phyloP scores from a whole-genome alignment of 2,888 invertebrate species.

The Spisula solida region DNA sequence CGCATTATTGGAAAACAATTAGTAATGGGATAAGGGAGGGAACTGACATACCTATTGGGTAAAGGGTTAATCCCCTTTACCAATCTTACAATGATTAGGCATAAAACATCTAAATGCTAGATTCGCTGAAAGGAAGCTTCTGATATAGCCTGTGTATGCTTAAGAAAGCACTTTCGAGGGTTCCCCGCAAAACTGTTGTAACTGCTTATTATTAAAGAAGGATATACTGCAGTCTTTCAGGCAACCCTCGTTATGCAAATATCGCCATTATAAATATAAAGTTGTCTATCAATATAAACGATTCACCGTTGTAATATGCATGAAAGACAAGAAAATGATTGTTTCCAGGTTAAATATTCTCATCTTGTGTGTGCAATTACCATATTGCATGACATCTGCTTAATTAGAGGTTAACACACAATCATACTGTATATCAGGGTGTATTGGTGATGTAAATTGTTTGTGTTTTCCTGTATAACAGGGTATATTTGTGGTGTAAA shows the following conservation, averaged over 20 bases:
- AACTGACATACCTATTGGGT: too few species aligned
- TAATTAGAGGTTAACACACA: not conserved
- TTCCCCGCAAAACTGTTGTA: too few species aligned
- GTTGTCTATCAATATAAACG: not conserved
- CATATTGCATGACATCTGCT: not conserved
- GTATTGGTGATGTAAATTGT: too few species aligned
- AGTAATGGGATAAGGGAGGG: too few species aligned
- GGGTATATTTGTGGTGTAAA: too few species aligned
- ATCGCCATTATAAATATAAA: not conserved
- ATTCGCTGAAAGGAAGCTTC: not conserved
- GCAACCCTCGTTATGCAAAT: not conserved
- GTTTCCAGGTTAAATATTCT: not conserved
- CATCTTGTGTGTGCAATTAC: not conserved
- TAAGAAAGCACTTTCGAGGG: not conserved
- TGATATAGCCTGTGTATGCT: not conserved
- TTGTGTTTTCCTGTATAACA: too few species aligned
- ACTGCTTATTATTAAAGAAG: too few species aligned
- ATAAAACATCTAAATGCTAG: not conserved
- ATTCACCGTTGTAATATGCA: not conserved
- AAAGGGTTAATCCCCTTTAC: too few species aligned
- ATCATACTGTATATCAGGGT: too few species aligned
- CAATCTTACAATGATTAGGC: too few species aligned
- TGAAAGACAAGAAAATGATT: not conserved
- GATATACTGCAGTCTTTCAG: too few species aligned
- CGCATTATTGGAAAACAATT: too few species aligned